Evolutionary conservation across 2,797 vertebrate species (phyloP).

Genomic region (Sitta carolinensis): DNA sequence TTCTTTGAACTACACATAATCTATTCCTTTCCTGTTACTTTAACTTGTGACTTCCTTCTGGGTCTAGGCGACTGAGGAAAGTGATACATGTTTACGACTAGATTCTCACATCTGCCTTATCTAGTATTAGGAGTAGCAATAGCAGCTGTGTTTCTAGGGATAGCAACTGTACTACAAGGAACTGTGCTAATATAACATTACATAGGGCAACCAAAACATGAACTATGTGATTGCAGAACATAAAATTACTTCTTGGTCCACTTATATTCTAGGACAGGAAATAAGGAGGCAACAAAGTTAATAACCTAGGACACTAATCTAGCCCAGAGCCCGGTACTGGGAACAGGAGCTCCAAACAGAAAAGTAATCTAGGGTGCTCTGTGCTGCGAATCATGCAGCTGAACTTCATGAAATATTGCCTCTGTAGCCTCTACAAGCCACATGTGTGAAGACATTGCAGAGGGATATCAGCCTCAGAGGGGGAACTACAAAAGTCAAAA

Average conservation of each 20-base stretch:
- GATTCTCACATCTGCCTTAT: not conserved
- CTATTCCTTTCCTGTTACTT: not conserved
- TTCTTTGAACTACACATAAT: not conserved
- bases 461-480: rapidly evolving
- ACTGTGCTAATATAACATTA: not conserved
- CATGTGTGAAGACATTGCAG: rapidly evolving
- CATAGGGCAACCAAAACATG: not conserved
- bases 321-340: not conserved
- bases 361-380: not conserved
- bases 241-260: not conserved
- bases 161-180: not conserved
- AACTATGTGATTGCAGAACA: not conserved
- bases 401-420: not conserved
- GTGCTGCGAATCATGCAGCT: not conserved
- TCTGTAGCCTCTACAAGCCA: rapidly evolving
- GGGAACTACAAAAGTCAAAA: not conserved
- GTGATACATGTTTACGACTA: not conserved
- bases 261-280: not conserved
- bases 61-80: not conserved
- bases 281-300: not conserved
- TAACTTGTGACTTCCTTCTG: not conserved
- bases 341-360: not conserved
- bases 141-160: not conserved
- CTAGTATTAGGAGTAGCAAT: not conserved
- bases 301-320: not conserved